Conservation (phyloP, 2,888 invertebrate species). For the Selenia dentaria region DNA sequence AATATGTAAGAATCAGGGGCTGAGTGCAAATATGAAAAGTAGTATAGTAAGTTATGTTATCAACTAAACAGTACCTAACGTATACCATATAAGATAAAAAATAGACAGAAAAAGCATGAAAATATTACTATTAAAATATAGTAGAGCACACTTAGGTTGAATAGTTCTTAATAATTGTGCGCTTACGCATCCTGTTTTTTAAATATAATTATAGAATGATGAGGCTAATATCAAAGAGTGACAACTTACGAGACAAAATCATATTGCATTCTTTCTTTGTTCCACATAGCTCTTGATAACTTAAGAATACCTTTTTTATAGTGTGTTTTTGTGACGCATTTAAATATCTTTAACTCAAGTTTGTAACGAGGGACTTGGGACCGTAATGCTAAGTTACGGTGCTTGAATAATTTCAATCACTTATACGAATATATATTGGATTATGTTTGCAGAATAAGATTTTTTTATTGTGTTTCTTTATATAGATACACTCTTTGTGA, state of each 20-base stretch:
- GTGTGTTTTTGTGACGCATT: slow-evolving; percentile 18
- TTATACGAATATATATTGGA: slow-evolving; percentile 26
- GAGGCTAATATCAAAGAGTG: too few relatives aligned
- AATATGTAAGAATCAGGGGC: slow-evolving; percentile 28
- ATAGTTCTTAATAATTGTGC: background rate
- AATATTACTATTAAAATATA: too few relatives aligned
- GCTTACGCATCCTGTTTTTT: too few relatives aligned
- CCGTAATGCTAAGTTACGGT: slow-evolving; percentile 51
- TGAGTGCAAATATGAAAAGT: slow-evolving; percentile 43
- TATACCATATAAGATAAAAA: background rate
- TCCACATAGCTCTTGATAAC: slow-evolving; percentile 1
- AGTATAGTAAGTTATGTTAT: slow-evolving; percentile 7
- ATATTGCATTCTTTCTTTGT: too few relatives aligned
- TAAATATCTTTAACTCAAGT: slow-evolving; percentile 42
- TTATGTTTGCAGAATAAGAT: slow-evolving; percentile 21
- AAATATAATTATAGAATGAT: too few relatives aligned
- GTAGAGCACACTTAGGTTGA: too few relatives aligned
- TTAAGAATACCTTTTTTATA: background rate
- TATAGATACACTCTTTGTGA: slow-evolving; percentile 28
- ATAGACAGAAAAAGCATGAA: too few relatives aligned
- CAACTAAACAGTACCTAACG: background rate
- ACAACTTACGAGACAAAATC: too few relatives aligned
- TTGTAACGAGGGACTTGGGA: slow-evolving; percentile 41
- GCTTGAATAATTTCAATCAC: slow-evolving; percentile 36
- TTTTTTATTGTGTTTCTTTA: slow-evolving; percentile 28